Evolutionary conservation across 2,888 invertebrate species (phyloP).

Genomic region (Protonemura montana): DNA sequence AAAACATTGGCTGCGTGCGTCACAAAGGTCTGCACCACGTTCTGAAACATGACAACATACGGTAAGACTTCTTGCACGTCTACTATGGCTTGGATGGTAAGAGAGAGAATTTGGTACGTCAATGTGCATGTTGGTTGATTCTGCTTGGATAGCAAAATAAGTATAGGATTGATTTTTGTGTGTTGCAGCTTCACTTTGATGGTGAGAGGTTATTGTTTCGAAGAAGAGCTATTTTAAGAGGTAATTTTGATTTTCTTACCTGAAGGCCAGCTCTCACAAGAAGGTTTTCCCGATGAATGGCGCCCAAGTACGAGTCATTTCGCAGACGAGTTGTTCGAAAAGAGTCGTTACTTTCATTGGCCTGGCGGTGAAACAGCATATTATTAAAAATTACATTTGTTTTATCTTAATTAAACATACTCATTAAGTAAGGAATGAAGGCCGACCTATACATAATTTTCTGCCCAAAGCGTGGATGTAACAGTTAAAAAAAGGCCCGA

Average conservation of each 20-base stretch:
- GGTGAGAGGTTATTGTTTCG: too few relatives aligned
- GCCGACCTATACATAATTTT: too few relatives aligned
- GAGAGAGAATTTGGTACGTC: not conserved
- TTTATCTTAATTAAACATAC: too few relatives aligned
- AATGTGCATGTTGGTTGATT: too few relatives aligned
- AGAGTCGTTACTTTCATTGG: conserved; percentile 45
- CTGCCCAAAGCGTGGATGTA: not conserved
- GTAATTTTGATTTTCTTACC: conserved; percentile 58
- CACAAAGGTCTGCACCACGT: conserved; percentile 86
- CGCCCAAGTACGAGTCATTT: conserved; percentile 87
- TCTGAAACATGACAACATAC: conserved; percentile 62
- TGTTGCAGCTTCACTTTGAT: too few relatives aligned
- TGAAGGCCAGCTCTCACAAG: conserved; percentile 84
- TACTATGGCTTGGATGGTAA: too few relatives aligned
- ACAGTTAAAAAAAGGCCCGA: not conserved
- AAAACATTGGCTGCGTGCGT: conserved; percentile 96
- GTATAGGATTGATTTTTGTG: too few relatives aligned
- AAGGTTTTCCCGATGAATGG: conserved; percentile 80
- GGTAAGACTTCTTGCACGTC: too few relatives aligned
- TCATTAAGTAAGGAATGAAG: too few relatives aligned
- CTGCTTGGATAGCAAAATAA: too few relatives aligned
- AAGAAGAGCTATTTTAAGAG: not conserved
- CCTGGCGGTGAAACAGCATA: conserved; percentile 35
- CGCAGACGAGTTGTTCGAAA: conserved; percentile 64
- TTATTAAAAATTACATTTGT: not conserved